These are phyloP conservation scores for Aleadryas rufinucha DNA, from an alignment of 2,113 vertebrate genomes.

Conservation along the genomic window DNA sequence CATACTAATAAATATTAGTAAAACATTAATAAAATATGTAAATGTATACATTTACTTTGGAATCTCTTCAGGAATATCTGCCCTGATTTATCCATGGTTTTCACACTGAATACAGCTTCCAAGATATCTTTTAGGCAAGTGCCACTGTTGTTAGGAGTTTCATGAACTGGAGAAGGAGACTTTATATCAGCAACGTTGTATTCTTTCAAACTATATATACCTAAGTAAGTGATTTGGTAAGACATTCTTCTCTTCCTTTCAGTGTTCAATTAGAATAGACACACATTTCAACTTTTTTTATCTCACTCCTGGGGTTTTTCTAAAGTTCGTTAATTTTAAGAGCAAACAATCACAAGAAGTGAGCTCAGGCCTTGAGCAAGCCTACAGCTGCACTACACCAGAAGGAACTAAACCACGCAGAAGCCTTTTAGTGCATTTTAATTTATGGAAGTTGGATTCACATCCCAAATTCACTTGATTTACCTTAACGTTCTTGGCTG, in stretches of 20 bases:
- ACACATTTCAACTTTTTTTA: background rate
- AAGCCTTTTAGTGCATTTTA: background rate
- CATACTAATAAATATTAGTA: background rate
- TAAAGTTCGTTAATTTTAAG: background rate
- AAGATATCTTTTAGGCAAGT: background rate
- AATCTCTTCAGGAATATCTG: background rate
- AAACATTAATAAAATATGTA: background rate
- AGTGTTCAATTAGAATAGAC: background rate
- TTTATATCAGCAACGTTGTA: background rate
- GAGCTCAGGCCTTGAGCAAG: background rate
- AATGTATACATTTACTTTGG: background rate
- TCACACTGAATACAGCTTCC: background rate
- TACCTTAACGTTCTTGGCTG: background rate
- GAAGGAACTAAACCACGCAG: background rate
- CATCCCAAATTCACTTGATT: background rate
- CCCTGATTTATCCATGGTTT: background rate
- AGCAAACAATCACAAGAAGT: background rate
- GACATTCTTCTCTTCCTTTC: background rate
- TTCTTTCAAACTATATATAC: background rate
- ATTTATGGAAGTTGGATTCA: background rate
- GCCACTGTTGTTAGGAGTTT: background rate
- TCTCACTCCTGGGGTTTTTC: background rate
- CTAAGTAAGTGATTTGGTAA: background rate
- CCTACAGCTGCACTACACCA: background rate
- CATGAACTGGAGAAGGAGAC: background rate